These are phyloP conservation scores for Grallaria varia DNA, from an alignment of 2,113 vertebrate species.

Conservation along the genomic window DNA sequence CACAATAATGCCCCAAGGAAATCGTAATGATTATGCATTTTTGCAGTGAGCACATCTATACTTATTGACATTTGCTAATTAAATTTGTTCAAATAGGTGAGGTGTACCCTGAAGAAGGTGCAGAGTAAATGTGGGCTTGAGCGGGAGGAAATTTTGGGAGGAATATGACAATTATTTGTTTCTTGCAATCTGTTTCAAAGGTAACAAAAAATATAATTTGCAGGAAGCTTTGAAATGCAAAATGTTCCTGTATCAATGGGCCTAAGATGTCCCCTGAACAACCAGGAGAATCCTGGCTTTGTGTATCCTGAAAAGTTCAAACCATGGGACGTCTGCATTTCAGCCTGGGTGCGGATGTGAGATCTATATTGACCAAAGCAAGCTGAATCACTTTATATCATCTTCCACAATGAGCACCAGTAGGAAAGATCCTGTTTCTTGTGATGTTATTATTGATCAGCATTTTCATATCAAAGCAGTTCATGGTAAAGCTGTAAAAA, in stretches of 20 bases:
- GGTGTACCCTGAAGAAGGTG: slow-evolving; percentile 1
- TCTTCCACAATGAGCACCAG: neutral
- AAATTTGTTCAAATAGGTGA: neutral
- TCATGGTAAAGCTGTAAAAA: neutral
- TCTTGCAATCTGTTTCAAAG: neutral
- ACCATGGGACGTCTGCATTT: neutral
- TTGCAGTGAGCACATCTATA: neutral
- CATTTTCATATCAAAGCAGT: neutral
- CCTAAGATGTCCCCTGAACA: neutral
- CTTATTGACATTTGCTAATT: slow-evolving; percentile 48
- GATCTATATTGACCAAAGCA: neutral
- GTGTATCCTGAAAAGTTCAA: neutral
- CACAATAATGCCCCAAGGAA: neutral
- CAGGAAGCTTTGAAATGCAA: neutral
- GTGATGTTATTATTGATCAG: neutral
- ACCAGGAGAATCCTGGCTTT: neutral
- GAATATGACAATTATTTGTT: neutral
- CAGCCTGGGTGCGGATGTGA: neutral
- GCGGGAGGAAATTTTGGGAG: neutral
- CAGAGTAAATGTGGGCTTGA: neutral
- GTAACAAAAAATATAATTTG: neutral
- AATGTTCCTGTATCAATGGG: neutral
- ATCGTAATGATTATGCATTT: neutral
- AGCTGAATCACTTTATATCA: neutral
- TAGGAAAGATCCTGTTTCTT: neutral